These are phyloP conservation scores for Catharus fuscescens DNA, from an alignment of 2,113 vertebrate genomes.

Conservation along the genomic window DNA sequence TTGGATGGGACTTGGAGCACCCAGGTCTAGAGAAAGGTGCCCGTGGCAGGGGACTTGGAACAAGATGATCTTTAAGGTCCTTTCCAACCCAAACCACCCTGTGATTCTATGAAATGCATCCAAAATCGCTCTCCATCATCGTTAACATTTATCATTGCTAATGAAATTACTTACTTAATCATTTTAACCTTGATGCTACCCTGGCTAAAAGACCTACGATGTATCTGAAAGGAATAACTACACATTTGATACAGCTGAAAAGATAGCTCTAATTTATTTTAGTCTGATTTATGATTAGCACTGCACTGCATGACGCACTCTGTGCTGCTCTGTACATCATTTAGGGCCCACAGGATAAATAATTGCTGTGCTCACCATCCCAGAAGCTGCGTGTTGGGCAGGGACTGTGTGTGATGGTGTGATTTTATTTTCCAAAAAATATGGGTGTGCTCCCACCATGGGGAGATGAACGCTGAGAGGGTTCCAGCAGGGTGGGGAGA, in stretches of 20 bases:
- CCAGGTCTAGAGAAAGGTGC: background rate
- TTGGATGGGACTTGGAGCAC: background rate
- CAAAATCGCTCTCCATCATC: background rate
- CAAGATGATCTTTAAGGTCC: background rate
- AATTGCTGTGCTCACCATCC: background rate
- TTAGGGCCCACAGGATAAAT: background rate
- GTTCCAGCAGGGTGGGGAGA: background rate
- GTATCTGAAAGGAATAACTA: conserved; percentile 43
- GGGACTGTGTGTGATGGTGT: background rate
- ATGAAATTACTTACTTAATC: conserved; percentile 63
- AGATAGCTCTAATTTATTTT: conserved; percentile 55
- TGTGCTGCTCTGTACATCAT: background rate
- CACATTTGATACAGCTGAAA: conserved; percentile 44
- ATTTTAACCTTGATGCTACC: conserved; percentile 66
- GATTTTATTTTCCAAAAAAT: background rate
- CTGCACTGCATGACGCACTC: background rate
- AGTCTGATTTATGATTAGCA: conserved; percentile 39
- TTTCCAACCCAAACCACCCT: background rate
- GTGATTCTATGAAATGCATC: conserved; percentile 6
- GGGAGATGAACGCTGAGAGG: background rate
- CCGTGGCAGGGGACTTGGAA: background rate
- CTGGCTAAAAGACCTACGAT: conserved; percentile 33
- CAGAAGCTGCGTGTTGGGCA: background rate
- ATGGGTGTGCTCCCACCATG: background rate
- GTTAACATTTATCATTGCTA: conserved; percentile 56